A percentile compares a stretch with the other conserved stretches of the same genome.
These are phyloP conservation scores for Sebastolobus alascanus DNA, from an alignment of 2,797 vertebrate species.

Conservation along the genomic window DNA sequence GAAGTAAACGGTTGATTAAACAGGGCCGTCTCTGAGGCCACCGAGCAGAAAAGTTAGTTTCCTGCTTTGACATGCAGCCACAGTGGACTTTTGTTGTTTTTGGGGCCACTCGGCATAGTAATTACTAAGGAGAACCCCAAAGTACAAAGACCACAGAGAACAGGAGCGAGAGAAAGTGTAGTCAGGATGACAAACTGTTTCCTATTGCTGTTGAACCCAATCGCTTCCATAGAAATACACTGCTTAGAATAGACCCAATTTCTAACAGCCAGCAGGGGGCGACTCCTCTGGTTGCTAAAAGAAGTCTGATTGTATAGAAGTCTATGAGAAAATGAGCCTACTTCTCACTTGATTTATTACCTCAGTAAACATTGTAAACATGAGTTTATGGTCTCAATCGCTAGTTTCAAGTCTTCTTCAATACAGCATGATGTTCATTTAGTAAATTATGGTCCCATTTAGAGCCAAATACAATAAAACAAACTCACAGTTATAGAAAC, in stretches of 20 bases:
- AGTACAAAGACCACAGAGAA: slow-evolving; percentile 55
- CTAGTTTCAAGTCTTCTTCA: too few species aligned
- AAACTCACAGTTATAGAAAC: not conserved
- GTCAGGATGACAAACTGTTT: slow-evolving; percentile 40
- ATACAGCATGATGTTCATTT: too few species aligned
- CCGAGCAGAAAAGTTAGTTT: slow-evolving; percentile 40
- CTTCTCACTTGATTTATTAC: too few species aligned
- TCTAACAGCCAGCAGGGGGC: too few species aligned
- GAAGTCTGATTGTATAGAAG: too few species aligned
- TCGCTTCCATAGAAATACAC: slow-evolving; percentile 53
- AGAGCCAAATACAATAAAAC: not conserved
- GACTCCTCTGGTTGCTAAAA: too few species aligned
- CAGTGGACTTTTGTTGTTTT: slow-evolving; percentile 46
- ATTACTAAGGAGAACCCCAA: slow-evolving; percentile 62
- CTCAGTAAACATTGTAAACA: too few species aligned
- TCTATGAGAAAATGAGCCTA: too few species aligned
- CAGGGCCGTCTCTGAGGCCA: slow-evolving; percentile 5
- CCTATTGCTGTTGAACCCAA: slow-evolving; percentile 52
- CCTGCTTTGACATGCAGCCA: slow-evolving; percentile 42
- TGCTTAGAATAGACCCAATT: slow-evolving; percentile 18
- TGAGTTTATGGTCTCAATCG: fast-evolving
- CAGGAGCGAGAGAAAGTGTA: slow-evolving; percentile 3
- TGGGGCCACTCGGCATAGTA: slow-evolving; percentile 43
- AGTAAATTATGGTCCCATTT: too few species aligned
- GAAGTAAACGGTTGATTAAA: slow-evolving; percentile 9